Evolutionary conservation across 2,888 invertebrate species (phyloP).

Genomic region (Baronia brevicornis): DNA sequence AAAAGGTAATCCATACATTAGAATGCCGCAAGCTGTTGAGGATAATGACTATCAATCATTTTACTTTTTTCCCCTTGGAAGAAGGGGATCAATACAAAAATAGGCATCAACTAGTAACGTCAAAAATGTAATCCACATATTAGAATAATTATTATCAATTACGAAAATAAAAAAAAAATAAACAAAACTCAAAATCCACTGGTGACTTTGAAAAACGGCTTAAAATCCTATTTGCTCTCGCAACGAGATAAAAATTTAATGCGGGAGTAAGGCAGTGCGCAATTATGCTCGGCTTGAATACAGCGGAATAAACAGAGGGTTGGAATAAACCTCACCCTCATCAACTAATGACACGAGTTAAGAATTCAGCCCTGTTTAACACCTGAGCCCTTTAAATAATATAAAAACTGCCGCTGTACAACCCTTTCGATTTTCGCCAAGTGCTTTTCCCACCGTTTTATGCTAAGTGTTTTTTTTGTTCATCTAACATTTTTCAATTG

Average conservation of each 20-base stretch:
- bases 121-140: too few relatives aligned
- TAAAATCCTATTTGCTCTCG: constrained; percentile 17
- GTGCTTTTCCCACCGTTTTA: not conserved
- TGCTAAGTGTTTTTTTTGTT: too few relatives aligned
- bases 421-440: constrained; percentile 7
- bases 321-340: constrained; percentile 45
- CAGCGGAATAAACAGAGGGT: constrained; percentile 50
- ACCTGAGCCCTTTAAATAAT: constrained; percentile 46
- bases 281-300: constrained; percentile 46
- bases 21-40: too few relatives aligned
- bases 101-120: too few relatives aligned
- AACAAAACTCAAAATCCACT: constrained; percentile 7
- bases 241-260: constrained; percentile 37
- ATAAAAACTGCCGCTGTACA: constrained; percentile 16
- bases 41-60: too few relatives aligned
- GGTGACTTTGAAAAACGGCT: constrained; percentile 16
- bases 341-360: constrained; percentile 58
- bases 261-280: constrained; percentile 43
- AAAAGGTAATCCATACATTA: too few relatives aligned
- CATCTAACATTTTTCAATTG: too few relatives aligned
- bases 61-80: too few relatives aligned
- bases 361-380: constrained; percentile 38
- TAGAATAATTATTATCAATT: too few relatives aligned
- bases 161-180: not conserved
- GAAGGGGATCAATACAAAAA: too few relatives aligned